These are phyloP conservation scores for Phenganax subtilis DNA, from an alignment of 92 coral and sea anemone species.

Conservation along the genomic window DNA sequence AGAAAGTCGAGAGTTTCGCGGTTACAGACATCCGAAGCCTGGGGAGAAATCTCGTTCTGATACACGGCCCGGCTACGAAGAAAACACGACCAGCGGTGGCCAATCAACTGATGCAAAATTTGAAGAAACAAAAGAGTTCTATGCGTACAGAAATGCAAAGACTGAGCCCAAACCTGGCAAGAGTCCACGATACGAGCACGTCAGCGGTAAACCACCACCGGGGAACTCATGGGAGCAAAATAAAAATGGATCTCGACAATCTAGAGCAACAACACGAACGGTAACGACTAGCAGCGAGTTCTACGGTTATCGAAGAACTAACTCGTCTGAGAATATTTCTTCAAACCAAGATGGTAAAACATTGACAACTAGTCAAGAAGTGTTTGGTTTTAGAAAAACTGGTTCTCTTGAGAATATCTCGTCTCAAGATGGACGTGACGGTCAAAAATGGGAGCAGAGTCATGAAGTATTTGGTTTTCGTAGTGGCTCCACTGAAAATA, in stretches of 20 bases:
- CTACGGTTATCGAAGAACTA: neutral
- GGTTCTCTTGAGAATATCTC: too few species aligned
- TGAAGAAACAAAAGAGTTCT: conserved; percentile 14
- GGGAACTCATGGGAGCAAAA: neutral
- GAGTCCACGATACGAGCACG: neutral
- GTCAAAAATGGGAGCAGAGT: too few species aligned
- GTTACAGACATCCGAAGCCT: neutral
- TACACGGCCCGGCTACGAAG: neutral
- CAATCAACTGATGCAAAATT: neutral
- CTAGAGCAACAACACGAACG: too few species aligned
- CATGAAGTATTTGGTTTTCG: too few species aligned
- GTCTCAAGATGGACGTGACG: too few species aligned
- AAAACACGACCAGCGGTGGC: conserved; percentile 3
- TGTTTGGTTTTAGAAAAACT: too few species aligned
- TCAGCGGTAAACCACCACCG: neutral
- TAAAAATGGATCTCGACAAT: neutral
- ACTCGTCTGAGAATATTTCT: neutral
- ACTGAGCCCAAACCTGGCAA: neutral
- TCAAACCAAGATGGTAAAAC: too few species aligned
- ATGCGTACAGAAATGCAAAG: conserved; percentile 13
- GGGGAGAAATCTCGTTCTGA: neutral
- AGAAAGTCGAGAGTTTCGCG: conserved; percentile 18
- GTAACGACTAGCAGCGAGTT: neutral
- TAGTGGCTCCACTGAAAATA: too few species aligned
- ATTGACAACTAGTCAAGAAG: too few species aligned